Percentiles rank a stretch among this genome's conserved stretches.
Evolutionary conservation across 2,113 vertebrate genomes (phyloP).

Genomic region (Corythornis madagascariensis): DNA sequence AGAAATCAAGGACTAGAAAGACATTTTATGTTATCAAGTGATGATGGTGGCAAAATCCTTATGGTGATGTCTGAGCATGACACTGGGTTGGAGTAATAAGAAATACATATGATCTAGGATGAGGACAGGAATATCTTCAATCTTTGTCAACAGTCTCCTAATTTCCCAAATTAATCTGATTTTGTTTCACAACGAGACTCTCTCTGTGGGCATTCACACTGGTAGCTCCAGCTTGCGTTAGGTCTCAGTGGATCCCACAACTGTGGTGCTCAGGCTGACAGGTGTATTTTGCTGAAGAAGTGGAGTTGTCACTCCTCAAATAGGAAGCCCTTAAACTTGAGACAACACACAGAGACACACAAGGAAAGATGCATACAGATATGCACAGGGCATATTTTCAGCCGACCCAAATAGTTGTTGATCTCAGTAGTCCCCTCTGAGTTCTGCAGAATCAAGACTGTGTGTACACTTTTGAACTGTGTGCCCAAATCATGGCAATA

Average conservation of each 20-base stretch:
- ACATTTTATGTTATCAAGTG: background rate
- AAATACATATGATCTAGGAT: background rate
- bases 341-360: background rate
- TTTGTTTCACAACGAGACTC: background rate
- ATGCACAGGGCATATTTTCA: background rate
- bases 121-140: background rate
- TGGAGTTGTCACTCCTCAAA: background rate
- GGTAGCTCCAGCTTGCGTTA: background rate
- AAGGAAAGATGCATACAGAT: rapidly evolving
- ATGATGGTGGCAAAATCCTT: background rate
- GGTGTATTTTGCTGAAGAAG: background rate
- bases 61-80: background rate
- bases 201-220: background rate
- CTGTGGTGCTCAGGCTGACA: background rate
- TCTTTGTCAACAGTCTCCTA: background rate
- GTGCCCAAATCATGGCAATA: rapidly evolving
- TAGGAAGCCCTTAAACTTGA: background rate
- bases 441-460: background rate
- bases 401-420: background rate
- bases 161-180: background rate
- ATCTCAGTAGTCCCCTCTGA: background rate
- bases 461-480: background rate
- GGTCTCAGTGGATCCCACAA: background rate
- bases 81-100: background rate
- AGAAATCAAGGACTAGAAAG: background rate